These are phyloP conservation scores for Eudasyphora cyanicolor DNA, from an alignment of 2,888 invertebrate species.

Conservation along the genomic window DNA sequence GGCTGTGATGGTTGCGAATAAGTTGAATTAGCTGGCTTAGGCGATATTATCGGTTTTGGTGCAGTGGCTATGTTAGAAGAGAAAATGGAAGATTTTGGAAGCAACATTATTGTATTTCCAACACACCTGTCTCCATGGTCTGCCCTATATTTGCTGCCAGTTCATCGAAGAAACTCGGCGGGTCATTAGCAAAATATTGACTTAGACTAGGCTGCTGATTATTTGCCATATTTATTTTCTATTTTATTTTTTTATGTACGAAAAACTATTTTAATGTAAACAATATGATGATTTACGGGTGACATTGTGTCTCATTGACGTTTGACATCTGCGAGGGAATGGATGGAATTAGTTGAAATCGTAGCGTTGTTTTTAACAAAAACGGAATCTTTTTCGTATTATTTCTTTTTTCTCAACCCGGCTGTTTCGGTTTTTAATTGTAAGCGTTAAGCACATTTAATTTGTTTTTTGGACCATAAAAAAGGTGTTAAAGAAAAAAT, in stretches of 20 bases:
- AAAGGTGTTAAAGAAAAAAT: too few species aligned
- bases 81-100: neutral
- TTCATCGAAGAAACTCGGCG: conserved; percentile 80
- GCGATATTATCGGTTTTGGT: conserved; percentile 8
- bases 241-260: conserved; percentile 25
- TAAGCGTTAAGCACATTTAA: too few species aligned
- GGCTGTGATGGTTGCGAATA: conserved; percentile 33
- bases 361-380: too few species aligned
- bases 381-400: too few species aligned
- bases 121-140: conserved; percentile 42
- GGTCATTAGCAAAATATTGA: conserved; percentile 80
- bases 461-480: too few species aligned
- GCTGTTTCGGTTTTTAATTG: too few species aligned
- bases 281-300: too few species aligned
- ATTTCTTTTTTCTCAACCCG: too few species aligned
- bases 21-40: neutral
- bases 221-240: conserved; percentile 48
- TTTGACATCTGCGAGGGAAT: too few species aligned
- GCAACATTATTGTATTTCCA: neutral
- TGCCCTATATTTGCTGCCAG: conserved; percentile 66
- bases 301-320: too few species aligned
- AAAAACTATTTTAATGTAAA: too few species aligned
- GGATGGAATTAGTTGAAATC: too few species aligned
- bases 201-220: conserved; percentile 70
- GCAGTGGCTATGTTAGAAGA: neutral